Conservation (phyloP, 2,113 vertebrate genomes). For the Sinocyclocheilus maitianheensis region DNA sequence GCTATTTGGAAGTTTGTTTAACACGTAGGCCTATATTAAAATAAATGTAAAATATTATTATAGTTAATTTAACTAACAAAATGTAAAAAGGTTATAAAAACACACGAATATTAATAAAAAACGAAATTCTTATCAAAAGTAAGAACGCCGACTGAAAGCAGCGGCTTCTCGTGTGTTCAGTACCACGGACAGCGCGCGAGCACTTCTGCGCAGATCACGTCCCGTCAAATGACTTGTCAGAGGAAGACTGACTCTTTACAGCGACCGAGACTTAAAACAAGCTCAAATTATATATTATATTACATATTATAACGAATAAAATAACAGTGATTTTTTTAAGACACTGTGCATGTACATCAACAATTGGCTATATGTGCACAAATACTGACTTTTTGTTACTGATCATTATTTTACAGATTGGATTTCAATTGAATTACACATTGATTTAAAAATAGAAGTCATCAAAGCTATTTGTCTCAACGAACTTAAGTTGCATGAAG, state of each 20-base stretch:
- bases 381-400: not conserved
- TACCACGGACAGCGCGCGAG: conserved; percentile 76
- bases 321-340: no score
- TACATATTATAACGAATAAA: not conserved
- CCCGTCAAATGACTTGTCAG: not conserved
- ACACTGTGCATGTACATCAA: no score
- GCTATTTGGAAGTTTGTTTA: not conserved
- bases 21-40: not conserved
- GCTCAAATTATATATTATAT: not conserved
- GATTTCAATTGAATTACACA: no score
- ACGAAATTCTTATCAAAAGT: not conserved
- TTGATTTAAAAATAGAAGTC: not conserved
- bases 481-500: not conserved
- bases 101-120: not conserved
- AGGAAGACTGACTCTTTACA: not conserved
- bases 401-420: not conserved
- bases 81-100: not conserved
- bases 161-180: conserved; percentile 65
- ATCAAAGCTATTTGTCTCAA: not conserved
- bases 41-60: not conserved
- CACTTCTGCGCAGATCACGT: not conserved
- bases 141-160: not conserved
- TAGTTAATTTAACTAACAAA: not conserved
- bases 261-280: not conserved
- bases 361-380: not conserved